These are phyloP conservation scores for Napeogenes sylphis DNA, from an alignment of 2,888 invertebrate genomes.

Conservation along the genomic window DNA sequence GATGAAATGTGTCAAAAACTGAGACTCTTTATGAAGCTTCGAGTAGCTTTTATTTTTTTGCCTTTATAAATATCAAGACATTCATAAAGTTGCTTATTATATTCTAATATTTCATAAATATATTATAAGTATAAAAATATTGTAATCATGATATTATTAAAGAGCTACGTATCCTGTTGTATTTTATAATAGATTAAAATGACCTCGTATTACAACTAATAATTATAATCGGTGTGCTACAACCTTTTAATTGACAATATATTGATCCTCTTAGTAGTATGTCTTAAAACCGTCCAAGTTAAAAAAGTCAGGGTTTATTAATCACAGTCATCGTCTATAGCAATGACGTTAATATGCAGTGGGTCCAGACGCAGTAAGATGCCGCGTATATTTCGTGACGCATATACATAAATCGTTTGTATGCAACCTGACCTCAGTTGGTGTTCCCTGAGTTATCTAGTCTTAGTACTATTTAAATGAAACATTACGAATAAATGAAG, in stretches of 20 bases:
- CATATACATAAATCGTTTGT: constrained; percentile 30
- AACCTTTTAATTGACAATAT: background rate
- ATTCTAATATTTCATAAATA: no score
- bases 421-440: constrained; percentile 21
- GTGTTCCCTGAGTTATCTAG: background rate
- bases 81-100: no score
- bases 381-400: constrained; percentile 26
- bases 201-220: background rate
- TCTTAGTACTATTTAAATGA: background rate
- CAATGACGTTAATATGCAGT: background rate
- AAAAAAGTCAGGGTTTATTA: background rate
- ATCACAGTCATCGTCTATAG: background rate
- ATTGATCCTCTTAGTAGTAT: background rate
- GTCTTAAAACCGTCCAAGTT: background rate
- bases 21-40: no score
- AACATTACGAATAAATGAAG: no score
- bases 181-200: no score
- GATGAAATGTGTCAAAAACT: no score
- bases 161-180: no score
- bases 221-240: no score
- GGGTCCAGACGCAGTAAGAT: constrained; percentile 1
- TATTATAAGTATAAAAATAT: no score
- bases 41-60: no score
- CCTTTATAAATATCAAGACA: no score
- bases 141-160: no score